Conservation (phyloP, 2,113 vertebrate genomes). For the Pluvianellus socialis region DNA sequence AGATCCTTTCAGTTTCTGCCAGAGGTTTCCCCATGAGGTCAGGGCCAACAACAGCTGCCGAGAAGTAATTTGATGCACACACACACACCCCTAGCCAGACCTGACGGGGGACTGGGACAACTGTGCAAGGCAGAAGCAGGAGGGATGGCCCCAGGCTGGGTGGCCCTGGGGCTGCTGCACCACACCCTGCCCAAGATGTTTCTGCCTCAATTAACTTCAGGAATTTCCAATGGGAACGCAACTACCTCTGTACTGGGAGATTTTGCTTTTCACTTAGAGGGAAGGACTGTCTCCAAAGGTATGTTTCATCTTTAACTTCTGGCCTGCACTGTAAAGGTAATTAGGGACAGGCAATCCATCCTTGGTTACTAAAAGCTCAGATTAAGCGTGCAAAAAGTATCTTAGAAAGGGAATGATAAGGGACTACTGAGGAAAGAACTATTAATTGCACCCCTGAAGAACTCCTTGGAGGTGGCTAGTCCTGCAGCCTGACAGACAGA, state of each 20-base stretch:
- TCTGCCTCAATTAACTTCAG: background rate
- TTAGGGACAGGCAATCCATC: background rate
- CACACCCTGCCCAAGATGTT: background rate
- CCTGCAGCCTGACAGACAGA: background rate
- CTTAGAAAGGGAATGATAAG: slow-evolving; percentile 3
- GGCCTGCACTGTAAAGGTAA: background rate
- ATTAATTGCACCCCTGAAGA: slow-evolving; percentile 17
- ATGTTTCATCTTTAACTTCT: background rate
- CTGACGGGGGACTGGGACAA: background rate
- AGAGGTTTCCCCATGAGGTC: background rate
- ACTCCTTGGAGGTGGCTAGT: background rate
- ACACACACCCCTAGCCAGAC: background rate
- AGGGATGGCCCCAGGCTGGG: background rate
- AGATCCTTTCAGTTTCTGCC: background rate
- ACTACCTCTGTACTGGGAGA: background rate
- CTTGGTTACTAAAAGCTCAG: background rate
- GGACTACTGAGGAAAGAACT: background rate
- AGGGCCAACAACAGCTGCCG: background rate
- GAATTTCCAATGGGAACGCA: background rate
- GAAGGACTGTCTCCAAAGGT: background rate
- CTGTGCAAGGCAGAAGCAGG: background rate
- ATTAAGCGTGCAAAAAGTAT: background rate
- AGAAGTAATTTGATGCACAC: background rate
- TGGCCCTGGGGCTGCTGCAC: background rate
- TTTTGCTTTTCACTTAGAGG: background rate